Percentiles rank a stretch among this genome's conserved stretches.
Evolutionary conservation across 2,113 vertebrate species (phyloP).

Genomic region (Misgurnus mizolepis): DNA sequence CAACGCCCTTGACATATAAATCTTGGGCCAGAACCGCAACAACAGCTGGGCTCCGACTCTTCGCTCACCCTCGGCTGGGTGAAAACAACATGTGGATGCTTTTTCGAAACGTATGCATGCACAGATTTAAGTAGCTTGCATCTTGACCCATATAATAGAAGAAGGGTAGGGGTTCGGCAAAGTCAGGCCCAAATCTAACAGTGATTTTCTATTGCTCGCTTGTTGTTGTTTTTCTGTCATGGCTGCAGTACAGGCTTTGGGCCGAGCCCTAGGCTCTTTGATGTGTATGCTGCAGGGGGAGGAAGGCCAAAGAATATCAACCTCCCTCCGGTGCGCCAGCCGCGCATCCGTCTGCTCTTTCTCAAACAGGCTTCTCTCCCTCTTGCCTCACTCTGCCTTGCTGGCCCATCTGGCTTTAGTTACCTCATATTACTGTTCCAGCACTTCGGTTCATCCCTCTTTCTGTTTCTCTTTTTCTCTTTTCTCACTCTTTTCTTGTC

Average conservation of each 20-base stretch:
- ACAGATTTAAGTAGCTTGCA: conserved; percentile 41
- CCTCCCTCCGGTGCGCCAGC: conserved; percentile 63
- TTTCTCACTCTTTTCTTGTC: conserved; percentile 7
- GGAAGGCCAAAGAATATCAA: conserved; percentile 33
- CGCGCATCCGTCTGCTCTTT: conserved; percentile 72
- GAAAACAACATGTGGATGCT: conserved; percentile 22
- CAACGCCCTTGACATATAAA: conserved; percentile 36
- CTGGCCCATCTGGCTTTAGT: conserved; percentile 71
- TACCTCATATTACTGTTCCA: conserved; percentile 67
- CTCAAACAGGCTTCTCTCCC: conserved; percentile 49
- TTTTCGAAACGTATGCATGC: conserved; percentile 41
- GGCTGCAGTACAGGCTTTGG: conserved; percentile 53
- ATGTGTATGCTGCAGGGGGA: conserved; percentile 57
- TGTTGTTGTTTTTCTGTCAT: conserved; percentile 66
- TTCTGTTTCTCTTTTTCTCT: conserved; percentile 38
- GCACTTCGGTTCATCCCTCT: conserved; percentile 55
- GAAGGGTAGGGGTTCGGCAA: conserved; percentile 32
- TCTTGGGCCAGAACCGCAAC: conserved; percentile 57
- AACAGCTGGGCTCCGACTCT: conserved; percentile 62
- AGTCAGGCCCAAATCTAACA: conserved; percentile 46
- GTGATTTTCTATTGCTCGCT: conserved; percentile 47
- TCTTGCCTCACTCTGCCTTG: conserved; percentile 1
- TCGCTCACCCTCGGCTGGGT: background rate
- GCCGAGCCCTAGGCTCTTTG: conserved; percentile 59
- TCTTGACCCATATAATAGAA: conserved; percentile 50